Evolutionary conservation across 2,113 vertebrate species (phyloP), one percentile per base, ranked within the genome.

Genomic region (Tor tambroides): DNA sequence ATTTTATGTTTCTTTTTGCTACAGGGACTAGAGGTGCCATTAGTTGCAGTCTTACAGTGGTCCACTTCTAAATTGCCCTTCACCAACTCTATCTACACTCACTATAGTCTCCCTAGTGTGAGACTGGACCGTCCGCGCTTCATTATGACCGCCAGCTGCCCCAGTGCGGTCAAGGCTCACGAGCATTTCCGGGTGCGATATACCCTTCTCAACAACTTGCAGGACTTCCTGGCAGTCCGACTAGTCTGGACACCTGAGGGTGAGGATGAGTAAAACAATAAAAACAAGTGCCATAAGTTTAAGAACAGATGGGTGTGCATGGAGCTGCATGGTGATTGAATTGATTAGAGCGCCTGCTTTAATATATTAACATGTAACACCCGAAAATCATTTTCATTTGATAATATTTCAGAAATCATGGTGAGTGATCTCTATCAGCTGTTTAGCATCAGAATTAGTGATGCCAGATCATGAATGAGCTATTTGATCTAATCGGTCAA

Each of bases 161-260:
- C 97, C 82, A 97, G 96, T 2, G 92, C 96, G 0, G 96, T 98
- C 79, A 89, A 35, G 14, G 93, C 96, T 54, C 96, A 94, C 1
- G 96, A 96, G 72, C 95, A 95, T 86, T 99, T 99, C 92, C 95
- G 94, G 0, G 98, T 98, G 86, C 96, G 96, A 86, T 99, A 98
- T 83, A 97, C 97, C 0, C 95, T 99, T 65, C 95, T 98, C 84
- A 99, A 99, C 91, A 96, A 98, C 83, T 94, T 99, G 87, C 98
- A 99, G 94, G 98, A 99, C 93, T 99, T 99, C 91, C 94, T 98
- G 90, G 96, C 97, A 0, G 97, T 99, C 0, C 92, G 98, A 2
- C 96, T 99, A 0, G 97, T 98, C 78, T 99, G 97, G 98, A 98
- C 97, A 0, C 98, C 98, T 0, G 97, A 98, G 46, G 95, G 96